Evolutionary conservation across 1,140 invertebrate genomes (phyloP).

Genomic region (Ericerus pela): DNA sequence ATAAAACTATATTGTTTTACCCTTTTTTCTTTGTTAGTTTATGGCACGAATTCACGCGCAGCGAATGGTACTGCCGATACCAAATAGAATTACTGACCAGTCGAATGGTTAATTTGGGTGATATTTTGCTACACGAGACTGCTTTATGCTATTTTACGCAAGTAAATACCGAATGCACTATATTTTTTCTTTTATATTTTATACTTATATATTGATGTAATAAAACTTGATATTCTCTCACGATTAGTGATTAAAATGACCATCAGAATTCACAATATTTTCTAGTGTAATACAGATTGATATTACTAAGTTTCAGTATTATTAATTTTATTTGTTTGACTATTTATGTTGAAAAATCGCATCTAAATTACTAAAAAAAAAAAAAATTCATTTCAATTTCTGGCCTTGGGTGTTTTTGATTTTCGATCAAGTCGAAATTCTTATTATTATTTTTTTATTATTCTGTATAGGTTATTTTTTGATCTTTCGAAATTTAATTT

Average conservation of each 20-base stretch:
- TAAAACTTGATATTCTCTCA: background rate
- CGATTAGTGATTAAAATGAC: background rate
- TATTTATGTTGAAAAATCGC: no score
- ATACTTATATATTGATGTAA: background rate
- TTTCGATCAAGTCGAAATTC: no score
- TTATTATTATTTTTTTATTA: no score
- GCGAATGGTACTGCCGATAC: constrained; percentile 74
- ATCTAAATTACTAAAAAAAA: no score
- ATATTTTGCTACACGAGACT: constrained; percentile 78
- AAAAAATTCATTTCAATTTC: no score
- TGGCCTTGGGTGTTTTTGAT: no score
- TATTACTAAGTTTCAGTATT: no score
- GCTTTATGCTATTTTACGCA: constrained; percentile 88
- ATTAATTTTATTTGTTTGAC: no score
- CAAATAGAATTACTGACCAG: constrained; percentile 75
- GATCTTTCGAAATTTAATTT: no score
- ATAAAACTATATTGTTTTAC: background rate
- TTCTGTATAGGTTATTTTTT: no score
- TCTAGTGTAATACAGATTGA: no score
- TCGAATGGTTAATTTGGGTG: constrained; percentile 57
- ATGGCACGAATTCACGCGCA: constrained; percentile 48
- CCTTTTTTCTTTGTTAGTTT: constrained; percentile 18
- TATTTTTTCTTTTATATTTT: background rate
- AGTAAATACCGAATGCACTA: constrained; percentile 28
- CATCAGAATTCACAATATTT: background rate